Conservation (phyloP, 1,140 invertebrate species). For the Drosophila bocqueti region DNA sequence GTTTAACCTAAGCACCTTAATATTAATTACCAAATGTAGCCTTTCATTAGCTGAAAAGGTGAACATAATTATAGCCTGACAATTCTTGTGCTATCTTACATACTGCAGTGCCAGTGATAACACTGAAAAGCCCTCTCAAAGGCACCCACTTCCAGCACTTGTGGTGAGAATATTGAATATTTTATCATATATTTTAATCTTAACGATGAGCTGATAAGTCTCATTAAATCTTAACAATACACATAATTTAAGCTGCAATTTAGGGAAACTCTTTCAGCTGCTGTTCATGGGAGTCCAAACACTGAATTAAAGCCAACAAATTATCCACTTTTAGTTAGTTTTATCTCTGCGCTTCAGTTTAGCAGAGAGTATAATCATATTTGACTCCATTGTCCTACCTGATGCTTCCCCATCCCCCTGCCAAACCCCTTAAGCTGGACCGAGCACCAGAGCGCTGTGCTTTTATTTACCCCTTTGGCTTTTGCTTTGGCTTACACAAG, state of each 20-base stretch:
- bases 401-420: constrained; percentile 10
- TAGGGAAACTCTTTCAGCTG: background rate
- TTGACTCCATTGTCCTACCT: constrained; percentile 64
- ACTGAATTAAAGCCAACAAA: constrained; percentile 44
- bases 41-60: background rate
- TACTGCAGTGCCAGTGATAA: background rate
- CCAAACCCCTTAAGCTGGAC: constrained; percentile 55
- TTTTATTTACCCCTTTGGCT: constrained; percentile 79
- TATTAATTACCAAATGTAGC: background rate
- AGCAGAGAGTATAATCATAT: constrained; percentile 68
- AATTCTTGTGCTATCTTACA: background rate
- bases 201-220: no score
- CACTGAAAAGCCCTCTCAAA: background rate
- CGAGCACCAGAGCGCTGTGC: constrained; percentile 51
- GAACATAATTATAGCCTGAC: background rate
- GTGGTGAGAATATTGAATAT: background rate
- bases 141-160: background rate
- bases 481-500: constrained; percentile 75
- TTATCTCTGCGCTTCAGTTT: constrained; percentile 58
- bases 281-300: constrained; percentile 24
- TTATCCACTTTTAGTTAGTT: constrained; percentile 46
- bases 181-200: background rate
- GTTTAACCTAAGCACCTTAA: background rate
- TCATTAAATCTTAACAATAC: background rate
- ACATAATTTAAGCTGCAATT: constrained; percentile 4